Evolutionary conservation across 2,888 invertebrate genomes (phyloP).

Genomic region (Cephus pygmeus): DNA sequence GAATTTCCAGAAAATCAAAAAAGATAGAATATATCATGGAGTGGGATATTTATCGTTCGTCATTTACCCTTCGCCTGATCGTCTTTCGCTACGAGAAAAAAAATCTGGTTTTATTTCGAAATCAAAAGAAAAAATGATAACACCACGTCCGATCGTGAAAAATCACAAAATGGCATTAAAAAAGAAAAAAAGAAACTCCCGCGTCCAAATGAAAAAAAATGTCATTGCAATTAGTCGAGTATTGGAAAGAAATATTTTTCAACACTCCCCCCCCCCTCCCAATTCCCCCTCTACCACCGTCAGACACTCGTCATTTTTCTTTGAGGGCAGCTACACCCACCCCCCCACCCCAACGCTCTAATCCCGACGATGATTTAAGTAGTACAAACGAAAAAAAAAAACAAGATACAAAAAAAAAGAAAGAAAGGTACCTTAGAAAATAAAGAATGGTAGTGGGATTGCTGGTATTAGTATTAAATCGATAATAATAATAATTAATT

Average conservation of each 20-base stretch:
- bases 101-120: too few species aligned
- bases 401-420: conserved; percentile 24
- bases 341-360: conserved; percentile 1
- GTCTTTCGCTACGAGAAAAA: too few species aligned
- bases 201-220: too few species aligned
- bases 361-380: conserved; percentile 16
- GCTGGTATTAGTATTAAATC: conserved; percentile 47
- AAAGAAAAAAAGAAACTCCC: too few species aligned
- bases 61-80: too few species aligned
- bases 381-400: conserved; percentile 25
- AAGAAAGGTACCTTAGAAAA: conserved; percentile 30
- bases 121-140: too few species aligned
- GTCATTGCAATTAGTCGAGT: neutral
- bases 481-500: conserved; percentile 33
- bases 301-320: conserved; percentile 8
- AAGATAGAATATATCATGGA: too few species aligned
- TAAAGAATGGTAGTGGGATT: conserved; percentile 47
- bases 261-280: neutral
- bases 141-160: too few species aligned
- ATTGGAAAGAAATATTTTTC: conserved; percentile 6
- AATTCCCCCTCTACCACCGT: conserved; percentile 1
- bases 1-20: too few species aligned
- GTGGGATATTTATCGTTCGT: too few species aligned
- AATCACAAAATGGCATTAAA: too few species aligned
- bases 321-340: conserved; percentile 6